These are phyloP conservation scores for Bolborhynchus lineola DNA, from an alignment of 2,113 vertebrate genomes.

Conservation along the genomic window DNA sequence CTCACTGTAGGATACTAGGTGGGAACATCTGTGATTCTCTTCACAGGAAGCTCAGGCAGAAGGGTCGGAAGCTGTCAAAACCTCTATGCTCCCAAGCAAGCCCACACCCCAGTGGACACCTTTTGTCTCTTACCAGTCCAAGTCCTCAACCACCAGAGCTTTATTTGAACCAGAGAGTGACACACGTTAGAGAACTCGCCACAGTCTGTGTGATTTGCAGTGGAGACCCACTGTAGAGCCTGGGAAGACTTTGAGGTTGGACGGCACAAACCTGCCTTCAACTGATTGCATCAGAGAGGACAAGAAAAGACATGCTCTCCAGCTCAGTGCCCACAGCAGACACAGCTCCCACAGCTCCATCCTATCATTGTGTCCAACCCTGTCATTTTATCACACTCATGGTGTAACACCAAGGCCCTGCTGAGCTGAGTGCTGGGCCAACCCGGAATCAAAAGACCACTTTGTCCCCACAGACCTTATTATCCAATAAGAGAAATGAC, in stretches of 20 bases:
- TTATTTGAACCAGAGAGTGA: not conserved
- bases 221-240: not conserved
- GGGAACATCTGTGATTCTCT: not conserved
- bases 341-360: not conserved
- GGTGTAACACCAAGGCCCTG: not conserved
- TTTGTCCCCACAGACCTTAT: not conserved
- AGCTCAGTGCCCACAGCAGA: not conserved
- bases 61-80: not conserved
- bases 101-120: not conserved
- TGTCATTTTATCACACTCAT: accelerated
- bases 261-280: not conserved
- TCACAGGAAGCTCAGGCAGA: not conserved
- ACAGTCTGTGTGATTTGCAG: not conserved
- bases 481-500: not conserved
- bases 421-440: not conserved
- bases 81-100: not conserved
- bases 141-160: not conserved
- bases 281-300: not conserved
- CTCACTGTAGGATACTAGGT: not conserved
- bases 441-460: not conserved
- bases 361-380: not conserved
- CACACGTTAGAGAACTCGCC: not conserved
- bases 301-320: not conserved
- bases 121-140: not conserved
- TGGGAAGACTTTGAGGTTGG: slow-evolving; percentile 4